Evolutionary conservation across 2,888 invertebrate species (phyloP).

Genomic region (Drosophila leonis): DNA sequence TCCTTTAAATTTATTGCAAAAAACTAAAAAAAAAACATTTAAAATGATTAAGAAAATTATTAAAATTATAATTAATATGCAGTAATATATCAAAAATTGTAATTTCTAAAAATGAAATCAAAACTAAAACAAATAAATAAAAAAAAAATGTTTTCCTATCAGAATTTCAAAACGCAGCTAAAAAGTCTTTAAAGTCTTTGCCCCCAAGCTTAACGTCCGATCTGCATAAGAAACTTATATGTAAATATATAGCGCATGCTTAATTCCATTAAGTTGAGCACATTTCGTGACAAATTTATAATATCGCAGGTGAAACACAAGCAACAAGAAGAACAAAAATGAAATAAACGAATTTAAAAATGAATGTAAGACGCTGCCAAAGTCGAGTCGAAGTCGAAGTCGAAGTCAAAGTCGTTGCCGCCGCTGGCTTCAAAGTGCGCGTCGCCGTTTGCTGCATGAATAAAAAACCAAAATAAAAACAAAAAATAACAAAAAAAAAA

Average conservation of each 20-base stretch:
- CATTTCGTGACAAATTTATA: constrained; percentile 32
- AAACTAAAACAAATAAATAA: too few species aligned
- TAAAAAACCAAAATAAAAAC: constrained; percentile 14
- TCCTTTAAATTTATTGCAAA: too few species aligned
- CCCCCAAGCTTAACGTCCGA: neutral
- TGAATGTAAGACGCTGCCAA: constrained; percentile 46
- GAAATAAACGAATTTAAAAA: constrained; percentile 37
- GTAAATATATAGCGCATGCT: constrained; percentile 6
- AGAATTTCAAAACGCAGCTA: neutral
- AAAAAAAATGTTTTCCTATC: neutral
- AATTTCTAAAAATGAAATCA: neutral
- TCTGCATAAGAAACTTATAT: neutral
- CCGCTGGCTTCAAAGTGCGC: constrained; percentile 16
- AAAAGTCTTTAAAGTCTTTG: neutral
- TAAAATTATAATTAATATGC: neutral
- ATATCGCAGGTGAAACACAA: constrained; percentile 13
- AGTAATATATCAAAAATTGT: too few species aligned
- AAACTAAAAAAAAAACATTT: neutral
- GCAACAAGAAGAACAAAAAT: constrained; percentile 2
- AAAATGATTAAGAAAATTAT: neutral
- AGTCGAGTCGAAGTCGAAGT: constrained; percentile 34
- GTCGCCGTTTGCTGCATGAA: constrained; percentile 37
- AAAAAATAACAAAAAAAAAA: constrained; percentile 4
- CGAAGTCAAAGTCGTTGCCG: constrained; percentile 21
- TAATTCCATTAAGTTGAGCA: neutral